Conservation (phyloP, 2,888 invertebrate genomes). For the Stictocephala bisonia region DNA sequence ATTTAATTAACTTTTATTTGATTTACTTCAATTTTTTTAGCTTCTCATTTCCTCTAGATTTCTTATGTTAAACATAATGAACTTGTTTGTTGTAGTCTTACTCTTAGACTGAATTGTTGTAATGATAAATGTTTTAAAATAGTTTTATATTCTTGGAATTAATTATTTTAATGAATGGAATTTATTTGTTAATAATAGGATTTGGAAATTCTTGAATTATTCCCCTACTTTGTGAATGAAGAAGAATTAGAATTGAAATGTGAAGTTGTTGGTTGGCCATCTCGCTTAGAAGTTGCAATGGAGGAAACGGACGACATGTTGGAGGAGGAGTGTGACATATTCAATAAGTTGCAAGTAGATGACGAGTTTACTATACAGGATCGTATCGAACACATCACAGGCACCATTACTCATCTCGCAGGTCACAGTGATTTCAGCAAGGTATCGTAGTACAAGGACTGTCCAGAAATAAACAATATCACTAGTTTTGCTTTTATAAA, state of each 20-base stretch:
- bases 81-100: no score
- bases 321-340: conserved; percentile 81
- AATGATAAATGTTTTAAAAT: no score
- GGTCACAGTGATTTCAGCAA: conserved; percentile 72
- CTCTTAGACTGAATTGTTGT: no score
- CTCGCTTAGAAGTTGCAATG: conserved; percentile 71
- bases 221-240: conserved; percentile 78
- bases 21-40: no score
- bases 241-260: conserved; percentile 85
- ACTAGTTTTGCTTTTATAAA: no score
- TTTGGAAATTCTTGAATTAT: conserved; percentile 85
- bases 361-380: conserved; percentile 78
- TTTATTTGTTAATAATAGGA: conserved; percentile 66
- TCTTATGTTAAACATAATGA: no score
- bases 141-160: no score
- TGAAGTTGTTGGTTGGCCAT: conserved; percentile 81
- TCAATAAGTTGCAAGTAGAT: conserved; percentile 79
- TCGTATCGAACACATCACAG: conserved; percentile 78
- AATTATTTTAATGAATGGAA: no score
- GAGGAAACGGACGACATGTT: conserved; percentile 73
- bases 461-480: no score
- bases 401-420: conserved; percentile 74
- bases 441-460: no score
- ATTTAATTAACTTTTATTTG: no score
- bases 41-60: no score